Percentiles rank a stretch among this genome's conserved stretches.
phyloP scores from a whole-genome alignment of 2,888 invertebrate genomes.

The Psylliodes chrysocephalus region DNA sequence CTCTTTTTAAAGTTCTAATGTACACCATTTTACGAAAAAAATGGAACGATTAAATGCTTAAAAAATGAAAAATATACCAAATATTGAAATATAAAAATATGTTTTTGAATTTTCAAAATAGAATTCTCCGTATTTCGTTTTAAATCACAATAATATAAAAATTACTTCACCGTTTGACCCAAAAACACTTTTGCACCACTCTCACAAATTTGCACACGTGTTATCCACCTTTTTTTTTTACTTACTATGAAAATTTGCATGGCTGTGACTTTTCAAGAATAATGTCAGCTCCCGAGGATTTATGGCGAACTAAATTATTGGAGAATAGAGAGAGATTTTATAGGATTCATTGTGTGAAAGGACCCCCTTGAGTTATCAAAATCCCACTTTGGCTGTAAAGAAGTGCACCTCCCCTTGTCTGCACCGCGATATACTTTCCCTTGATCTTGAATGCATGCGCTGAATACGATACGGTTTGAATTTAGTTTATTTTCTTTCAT shows the following conservation, averaged over 20 bases:
- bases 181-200: constrained; percentile 18
- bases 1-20: too few species aligned
- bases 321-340: constrained; percentile 49
- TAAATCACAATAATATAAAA: not conserved
- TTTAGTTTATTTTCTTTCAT: not conserved
- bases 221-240: constrained; percentile 38
- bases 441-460: constrained; percentile 46
- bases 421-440: constrained; percentile 49
- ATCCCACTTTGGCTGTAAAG: constrained; percentile 37
- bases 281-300: constrained; percentile 25
- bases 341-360: constrained; percentile 56
- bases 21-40: too few species aligned
- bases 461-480: not conserved
- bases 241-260: constrained; percentile 55
- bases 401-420: constrained; percentile 29
- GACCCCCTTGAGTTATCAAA: constrained; percentile 46
- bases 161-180: not conserved
- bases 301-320: constrained; percentile 48
- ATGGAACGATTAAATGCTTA: too few species aligned
- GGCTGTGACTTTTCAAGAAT: constrained; percentile 28
- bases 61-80: too few species aligned
- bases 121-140: not conserved
- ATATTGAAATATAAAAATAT: too few species aligned
- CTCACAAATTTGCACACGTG: constrained; percentile 18
- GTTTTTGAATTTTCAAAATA: too few species aligned